phyloP scores from a whole-genome alignment of 1,140 invertebrate genomes.

The Chelonus insularis region DNA sequence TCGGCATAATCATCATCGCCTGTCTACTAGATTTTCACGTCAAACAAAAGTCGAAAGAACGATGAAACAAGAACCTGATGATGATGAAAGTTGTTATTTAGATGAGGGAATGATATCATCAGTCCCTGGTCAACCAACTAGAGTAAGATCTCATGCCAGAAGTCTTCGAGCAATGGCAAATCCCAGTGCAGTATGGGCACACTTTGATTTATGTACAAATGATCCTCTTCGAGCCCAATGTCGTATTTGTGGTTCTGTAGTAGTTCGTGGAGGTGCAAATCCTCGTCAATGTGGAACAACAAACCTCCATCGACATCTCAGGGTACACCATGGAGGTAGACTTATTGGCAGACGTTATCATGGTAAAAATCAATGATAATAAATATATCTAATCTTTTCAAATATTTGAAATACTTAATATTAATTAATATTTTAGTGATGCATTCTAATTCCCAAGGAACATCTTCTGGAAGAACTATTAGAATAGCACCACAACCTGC shows the following conservation, averaged over 20 bases:
- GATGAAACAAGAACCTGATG: constrained; percentile 55
- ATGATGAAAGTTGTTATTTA: constrained; percentile 43
- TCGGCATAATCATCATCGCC: neutral
- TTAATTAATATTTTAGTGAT: constrained; percentile 37
- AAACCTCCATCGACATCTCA: constrained; percentile 55
- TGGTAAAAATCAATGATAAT: constrained; percentile 39
- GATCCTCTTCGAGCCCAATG: constrained; percentile 56
- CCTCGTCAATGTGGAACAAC: constrained; percentile 58
- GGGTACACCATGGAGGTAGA: constrained; percentile 57
- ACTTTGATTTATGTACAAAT: constrained; percentile 55
- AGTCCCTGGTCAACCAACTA: constrained; percentile 27
- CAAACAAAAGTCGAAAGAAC: constrained; percentile 14
- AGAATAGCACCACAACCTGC: constrained; percentile 47
- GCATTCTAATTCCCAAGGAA: constrained; percentile 36
- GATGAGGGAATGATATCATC: constrained; percentile 35
- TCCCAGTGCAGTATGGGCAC: constrained; percentile 58
- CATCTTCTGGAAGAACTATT: constrained; percentile 40
- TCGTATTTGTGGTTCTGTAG: constrained; percentile 56
- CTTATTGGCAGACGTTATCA: constrained; percentile 57
- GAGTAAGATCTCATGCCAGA: constrained; percentile 54
- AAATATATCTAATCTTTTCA: neutral
- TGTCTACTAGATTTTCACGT: neutral
- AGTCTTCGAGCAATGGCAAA: constrained; percentile 57
- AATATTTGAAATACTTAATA: neutral
- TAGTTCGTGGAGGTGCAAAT: constrained; percentile 56